Percentiles rank a stretch among this genome's conserved stretches.
Conservation (phyloP, 2,113 vertebrate genomes). For the Probosciger aterrimus region DNA sequence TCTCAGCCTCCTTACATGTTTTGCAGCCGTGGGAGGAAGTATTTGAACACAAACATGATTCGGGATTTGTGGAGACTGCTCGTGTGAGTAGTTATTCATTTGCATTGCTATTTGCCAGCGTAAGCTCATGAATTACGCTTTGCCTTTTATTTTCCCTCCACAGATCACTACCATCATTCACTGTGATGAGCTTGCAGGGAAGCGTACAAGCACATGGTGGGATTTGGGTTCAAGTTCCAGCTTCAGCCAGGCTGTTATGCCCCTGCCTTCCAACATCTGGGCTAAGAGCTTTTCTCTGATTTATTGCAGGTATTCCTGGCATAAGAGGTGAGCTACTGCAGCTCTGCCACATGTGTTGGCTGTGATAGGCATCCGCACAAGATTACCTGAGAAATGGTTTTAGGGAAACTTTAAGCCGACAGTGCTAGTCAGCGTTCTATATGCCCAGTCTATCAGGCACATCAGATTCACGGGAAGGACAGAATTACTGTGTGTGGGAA, state of each 20-base stretch:
- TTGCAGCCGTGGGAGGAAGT: conserved; percentile 30
- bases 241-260: not conserved
- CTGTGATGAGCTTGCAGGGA: fast-evolving
- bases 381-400: conserved; percentile 32
- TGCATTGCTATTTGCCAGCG: not conserved
- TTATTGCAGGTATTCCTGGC: not conserved
- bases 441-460: not conserved
- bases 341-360: not conserved
- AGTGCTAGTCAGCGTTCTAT: not conserved
- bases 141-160: not conserved
- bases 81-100: not conserved
- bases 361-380: not conserved
- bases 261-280: not conserved
- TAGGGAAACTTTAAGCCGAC: not conserved
- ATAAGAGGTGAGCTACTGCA: not conserved
- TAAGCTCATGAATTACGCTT: not conserved
- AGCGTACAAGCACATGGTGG: not conserved
- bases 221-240: not conserved
- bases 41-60: conserved; percentile 50
- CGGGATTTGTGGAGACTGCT: not conserved
- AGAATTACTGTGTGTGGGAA: not conserved
- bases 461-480: conserved; percentile 13
- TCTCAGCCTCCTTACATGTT: conserved; percentile 36
- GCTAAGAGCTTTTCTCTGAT: conserved; percentile 16
- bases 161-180: not conserved